Percentiles rank a stretch among this genome's conserved stretches.
These are phyloP conservation scores for Helarctos malayanus DNA, from an alignment of 2,797 vertebrate species.

Conservation along the genomic window DNA sequence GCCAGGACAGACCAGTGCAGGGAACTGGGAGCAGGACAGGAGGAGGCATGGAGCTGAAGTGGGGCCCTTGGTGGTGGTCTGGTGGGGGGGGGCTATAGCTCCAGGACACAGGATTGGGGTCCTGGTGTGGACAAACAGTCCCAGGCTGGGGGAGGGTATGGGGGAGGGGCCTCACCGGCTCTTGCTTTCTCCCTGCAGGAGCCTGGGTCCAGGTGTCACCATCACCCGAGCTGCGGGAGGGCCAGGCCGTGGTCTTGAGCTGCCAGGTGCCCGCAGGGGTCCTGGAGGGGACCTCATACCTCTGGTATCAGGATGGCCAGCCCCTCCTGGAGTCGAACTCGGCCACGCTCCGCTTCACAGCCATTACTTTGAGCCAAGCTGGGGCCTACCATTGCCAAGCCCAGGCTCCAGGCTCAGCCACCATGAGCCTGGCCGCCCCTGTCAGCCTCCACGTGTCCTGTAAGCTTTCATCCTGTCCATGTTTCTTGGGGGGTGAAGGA, in stretches of 20 bases:
- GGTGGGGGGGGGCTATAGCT: background rate
- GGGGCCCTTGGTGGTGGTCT: background rate
- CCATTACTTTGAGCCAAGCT: slow-evolving; percentile 66
- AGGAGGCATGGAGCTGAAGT: background rate
- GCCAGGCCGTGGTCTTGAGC: slow-evolving; percentile 83
- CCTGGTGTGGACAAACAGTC: background rate
- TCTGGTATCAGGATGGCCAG: slow-evolving; percentile 87
- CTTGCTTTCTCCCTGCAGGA: slow-evolving; percentile 75
- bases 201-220: slow-evolving; percentile 86
- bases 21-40: background rate
- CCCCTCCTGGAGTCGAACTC: slow-evolving; percentile 27
- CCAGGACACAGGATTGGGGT: rapidly evolving
- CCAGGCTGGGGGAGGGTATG: background rate
- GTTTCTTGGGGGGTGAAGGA: background rate
- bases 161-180: background rate
- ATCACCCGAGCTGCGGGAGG: slow-evolving; percentile 86
- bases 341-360: slow-evolving; percentile 65
- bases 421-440: slow-evolving; percentile 44
- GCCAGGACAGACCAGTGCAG: background rate
- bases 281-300: slow-evolving; percentile 49
- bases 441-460: slow-evolving; percentile 84
- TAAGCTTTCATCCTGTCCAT: slow-evolving; percentile 74
- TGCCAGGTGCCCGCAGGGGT: slow-evolving; percentile 80
- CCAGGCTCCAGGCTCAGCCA: background rate
- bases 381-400: slow-evolving; percentile 88